Evolutionary conservation across 2,113 vertebrate genomes (phyloP).

Genomic region (Ciconia boyciana): DNA sequence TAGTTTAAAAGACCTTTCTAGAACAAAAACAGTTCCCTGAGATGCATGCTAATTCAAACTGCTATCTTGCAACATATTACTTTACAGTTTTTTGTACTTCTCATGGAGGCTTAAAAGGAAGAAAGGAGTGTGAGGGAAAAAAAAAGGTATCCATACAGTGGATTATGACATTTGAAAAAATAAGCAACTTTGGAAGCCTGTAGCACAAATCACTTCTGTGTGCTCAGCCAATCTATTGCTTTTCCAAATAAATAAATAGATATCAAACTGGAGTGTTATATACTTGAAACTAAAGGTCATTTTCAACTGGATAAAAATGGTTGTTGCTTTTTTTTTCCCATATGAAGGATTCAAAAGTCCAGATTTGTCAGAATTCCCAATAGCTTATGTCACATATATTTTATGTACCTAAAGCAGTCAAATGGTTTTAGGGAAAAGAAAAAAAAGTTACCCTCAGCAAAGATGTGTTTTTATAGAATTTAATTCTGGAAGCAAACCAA

Average conservation of each 20-base stretch:
- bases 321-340: not conserved
- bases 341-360: not conserved
- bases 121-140: not conserved
- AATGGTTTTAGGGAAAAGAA: not conserved
- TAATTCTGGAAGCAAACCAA: not conserved
- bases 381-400: not conserved
- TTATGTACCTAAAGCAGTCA: not conserved
- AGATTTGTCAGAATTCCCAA: not conserved
- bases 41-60: not conserved
- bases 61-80: not conserved
- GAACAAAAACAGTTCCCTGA: not conserved
- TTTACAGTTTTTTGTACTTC: slow-evolving; percentile 7
- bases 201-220: not conserved
- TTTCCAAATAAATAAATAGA: not conserved
- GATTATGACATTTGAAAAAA: not conserved
- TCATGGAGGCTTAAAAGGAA: not conserved
- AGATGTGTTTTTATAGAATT: not conserved
- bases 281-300: not conserved
- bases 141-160: not conserved
- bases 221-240: not conserved
- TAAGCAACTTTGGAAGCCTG: not conserved
- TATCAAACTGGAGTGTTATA: not conserved
- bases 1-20: not conserved
- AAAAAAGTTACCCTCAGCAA: not conserved
- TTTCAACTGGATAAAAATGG: not conserved